phyloP scores from a whole-genome alignment of 2,113 vertebrate species.

The Anolis carolinensis region DNA sequence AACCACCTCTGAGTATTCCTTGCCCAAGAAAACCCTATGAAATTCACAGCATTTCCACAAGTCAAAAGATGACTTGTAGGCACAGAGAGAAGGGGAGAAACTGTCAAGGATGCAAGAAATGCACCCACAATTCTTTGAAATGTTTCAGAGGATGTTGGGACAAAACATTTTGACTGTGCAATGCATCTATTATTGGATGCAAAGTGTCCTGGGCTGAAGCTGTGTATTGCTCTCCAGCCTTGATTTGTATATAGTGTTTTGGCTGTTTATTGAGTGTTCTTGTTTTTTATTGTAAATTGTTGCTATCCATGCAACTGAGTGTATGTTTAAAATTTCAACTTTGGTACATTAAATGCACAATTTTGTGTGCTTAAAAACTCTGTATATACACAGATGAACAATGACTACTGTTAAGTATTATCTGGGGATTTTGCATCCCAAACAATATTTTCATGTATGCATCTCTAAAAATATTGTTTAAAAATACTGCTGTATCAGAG shows the following conservation, averaged over 20 bases:
- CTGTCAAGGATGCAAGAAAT: not conserved
- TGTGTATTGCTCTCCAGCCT: conserved; percentile 75
- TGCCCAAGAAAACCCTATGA: too few relatives aligned
- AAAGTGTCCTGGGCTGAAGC: conserved; percentile 20
- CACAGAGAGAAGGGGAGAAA: not conserved
- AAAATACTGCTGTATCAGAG: conserved; percentile 69
- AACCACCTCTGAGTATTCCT: too few relatives aligned
- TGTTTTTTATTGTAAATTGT: conserved; percentile 76
- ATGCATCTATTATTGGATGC: not conserved
- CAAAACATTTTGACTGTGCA: too few relatives aligned
- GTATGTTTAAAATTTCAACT: conserved; percentile 73
- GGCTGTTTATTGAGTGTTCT: conserved; percentile 77
- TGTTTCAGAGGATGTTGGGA: not conserved
- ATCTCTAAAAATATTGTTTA: conserved; percentile 72
- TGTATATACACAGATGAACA: conserved; percentile 73
- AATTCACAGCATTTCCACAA: too few relatives aligned
- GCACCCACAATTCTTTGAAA: not conserved
- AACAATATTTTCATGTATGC: conserved; percentile 73
- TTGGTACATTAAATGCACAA: conserved; percentile 75
- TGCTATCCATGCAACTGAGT: conserved; percentile 74
- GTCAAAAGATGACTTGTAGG: too few relatives aligned
- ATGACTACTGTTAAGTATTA: conserved; percentile 68
- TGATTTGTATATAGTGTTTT: conserved; percentile 76
- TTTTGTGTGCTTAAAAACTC: conserved; percentile 79
- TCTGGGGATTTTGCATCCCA: conserved; percentile 67